Percentiles rank a stretch among this genome's conserved stretches.
Conservation (phyloP, 2,888 invertebrate genomes). For the Stenotaenia linearis region DNA sequence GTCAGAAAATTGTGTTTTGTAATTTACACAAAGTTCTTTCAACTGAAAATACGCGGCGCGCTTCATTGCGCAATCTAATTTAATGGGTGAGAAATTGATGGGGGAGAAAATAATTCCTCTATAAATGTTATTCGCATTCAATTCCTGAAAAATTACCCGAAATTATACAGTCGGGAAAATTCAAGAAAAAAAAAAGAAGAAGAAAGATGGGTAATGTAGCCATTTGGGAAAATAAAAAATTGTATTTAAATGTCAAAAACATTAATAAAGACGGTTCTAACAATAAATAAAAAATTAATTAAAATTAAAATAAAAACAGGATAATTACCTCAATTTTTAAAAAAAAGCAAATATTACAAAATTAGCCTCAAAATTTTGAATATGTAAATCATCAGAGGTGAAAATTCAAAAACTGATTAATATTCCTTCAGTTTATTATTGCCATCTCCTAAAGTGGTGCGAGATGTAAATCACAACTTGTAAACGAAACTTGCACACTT, state of each 20-base stretch:
- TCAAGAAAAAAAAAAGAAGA: background rate
- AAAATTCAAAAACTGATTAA: no score
- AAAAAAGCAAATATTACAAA: no score
- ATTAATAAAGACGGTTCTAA: no score
- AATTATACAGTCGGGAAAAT: background rate
- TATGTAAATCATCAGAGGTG: no score
- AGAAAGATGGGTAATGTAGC: no score
- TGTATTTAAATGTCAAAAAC: no score
- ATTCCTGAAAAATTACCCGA: background rate
- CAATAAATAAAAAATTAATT: no score
- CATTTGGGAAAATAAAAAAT: no score
- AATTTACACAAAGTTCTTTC: background rate
- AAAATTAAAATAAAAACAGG: no score
- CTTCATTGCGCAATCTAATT: background rate
- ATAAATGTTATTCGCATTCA: background rate
- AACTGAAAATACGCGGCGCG: background rate
- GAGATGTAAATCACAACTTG: background rate
- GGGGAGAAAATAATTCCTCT: background rate
- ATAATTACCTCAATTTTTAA: no score
- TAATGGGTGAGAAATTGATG: background rate
- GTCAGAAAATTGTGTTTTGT: background rate
- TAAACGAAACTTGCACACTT: background rate
- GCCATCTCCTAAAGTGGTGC: background rate
- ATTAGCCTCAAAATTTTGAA: no score
- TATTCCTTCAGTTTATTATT: background rate